A percentile compares a stretch with the other conserved stretches of the same genome.
These are phyloP conservation scores for Noctua pronuba DNA, from an alignment of 2,888 invertebrate genomes.

Conservation along the genomic window DNA sequence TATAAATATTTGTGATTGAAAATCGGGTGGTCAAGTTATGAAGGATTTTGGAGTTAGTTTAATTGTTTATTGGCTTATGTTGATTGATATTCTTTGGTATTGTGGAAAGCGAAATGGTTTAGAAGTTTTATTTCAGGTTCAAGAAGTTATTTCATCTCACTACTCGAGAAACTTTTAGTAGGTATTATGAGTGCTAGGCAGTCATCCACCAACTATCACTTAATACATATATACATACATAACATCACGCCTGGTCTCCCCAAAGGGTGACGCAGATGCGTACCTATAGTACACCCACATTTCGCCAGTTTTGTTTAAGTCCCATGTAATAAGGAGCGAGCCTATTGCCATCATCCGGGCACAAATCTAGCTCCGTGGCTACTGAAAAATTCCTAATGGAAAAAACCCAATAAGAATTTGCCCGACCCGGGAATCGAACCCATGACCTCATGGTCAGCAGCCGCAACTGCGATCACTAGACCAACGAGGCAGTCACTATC, in stretches of 20 bases:
- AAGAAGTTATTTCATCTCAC: not conserved
- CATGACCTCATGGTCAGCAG: not conserved
- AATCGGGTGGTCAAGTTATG: slow-evolving; percentile 40
- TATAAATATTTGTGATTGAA: slow-evolving; percentile 69
- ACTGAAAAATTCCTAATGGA: not conserved
- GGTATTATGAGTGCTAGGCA: not conserved
- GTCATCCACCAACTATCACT: not conserved
- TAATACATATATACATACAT: not conserved
- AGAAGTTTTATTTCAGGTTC: not conserved
- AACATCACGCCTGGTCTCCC: not conserved
- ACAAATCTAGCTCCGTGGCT: not conserved
- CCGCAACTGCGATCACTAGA: too few species aligned
- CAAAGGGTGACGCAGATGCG: not conserved
- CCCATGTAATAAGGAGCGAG: too few species aligned
- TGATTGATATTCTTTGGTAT: slow-evolving; percentile 36
- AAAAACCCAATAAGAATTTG: not conserved
- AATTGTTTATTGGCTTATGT: slow-evolving; percentile 37
- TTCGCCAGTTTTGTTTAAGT: not conserved
- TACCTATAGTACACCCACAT: not conserved
- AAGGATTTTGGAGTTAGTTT: slow-evolving; percentile 1
- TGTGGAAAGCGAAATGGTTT: not conserved
- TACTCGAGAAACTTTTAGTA: not conserved
- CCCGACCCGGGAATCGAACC: not conserved
- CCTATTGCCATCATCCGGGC: not conserved
- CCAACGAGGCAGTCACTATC: not conserved